Conservation (phyloP, 2,113 vertebrate genomes). For the Machaerirhynchus nigripectus region DNA sequence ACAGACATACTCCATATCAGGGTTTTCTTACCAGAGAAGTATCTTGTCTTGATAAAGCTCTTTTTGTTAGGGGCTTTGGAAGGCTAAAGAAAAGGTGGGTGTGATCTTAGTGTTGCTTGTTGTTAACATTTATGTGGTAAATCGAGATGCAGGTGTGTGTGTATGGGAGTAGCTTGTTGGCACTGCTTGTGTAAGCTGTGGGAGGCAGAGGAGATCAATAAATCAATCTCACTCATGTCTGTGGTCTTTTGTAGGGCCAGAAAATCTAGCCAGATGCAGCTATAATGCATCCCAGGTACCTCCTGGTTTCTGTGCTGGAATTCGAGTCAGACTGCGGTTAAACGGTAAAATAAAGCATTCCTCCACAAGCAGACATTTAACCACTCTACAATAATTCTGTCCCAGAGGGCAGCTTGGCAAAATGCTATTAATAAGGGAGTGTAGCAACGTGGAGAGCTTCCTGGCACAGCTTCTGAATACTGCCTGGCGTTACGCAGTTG, state of each 20-base stretch:
- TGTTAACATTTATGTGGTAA: not conserved
- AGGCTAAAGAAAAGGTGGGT: not conserved
- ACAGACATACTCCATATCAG: not conserved
- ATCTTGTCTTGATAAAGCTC: not conserved
- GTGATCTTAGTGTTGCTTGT: not conserved
- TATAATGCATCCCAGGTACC: slow-evolving; percentile 28
- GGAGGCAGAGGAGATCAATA: not conserved
- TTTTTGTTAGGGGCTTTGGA: not conserved
- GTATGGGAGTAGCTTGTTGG: not conserved
- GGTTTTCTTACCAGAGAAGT: not conserved
- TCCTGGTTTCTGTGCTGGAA: not conserved
- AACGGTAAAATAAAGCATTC: slow-evolving; percentile 35
- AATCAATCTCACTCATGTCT: not conserved
- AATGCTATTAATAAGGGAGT: slow-evolving; percentile 39
- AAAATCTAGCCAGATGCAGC: not conserved
- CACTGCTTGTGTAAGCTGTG: not conserved
- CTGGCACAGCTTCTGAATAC: slow-evolving; percentile 24
- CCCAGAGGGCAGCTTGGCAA: slow-evolving; percentile 45
- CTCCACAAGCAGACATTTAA: slow-evolving; percentile 32
- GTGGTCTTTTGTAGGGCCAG: not conserved
- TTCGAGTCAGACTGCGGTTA: slow-evolving; percentile 24
- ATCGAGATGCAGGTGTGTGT: not conserved
- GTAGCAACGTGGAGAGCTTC: slow-evolving; percentile 16
- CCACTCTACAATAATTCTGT: slow-evolving; percentile 20
- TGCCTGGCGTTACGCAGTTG: not conserved